Base-by-base conservation (phyloP, 2,888 invertebrate genomes). In the Myopa testacea region DNA sequence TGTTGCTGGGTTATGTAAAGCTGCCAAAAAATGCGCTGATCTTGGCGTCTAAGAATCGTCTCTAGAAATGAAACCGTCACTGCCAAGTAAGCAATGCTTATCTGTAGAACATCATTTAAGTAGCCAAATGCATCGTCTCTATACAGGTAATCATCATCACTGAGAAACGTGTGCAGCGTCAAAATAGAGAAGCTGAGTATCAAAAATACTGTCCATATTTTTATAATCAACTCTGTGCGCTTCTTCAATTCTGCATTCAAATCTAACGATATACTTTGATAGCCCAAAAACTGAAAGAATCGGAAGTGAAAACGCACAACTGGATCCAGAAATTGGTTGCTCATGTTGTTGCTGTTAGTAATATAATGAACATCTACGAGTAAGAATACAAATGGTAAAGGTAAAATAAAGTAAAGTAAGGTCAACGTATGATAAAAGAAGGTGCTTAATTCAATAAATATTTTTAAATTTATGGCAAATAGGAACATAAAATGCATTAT, bases 211-310 rank as follows among this genome's bases (percentile, higher is more conserved):
- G 81, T 78, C 85, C 86, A 87, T 1, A 80, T 4, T 0, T 68
- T 45, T n/a, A 85, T 75, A 0, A 78, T 40, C 16, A 60, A 5
- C 38, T 80, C 81, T 0, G 67, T 73, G 26, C 50, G 67, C 4
- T 16, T 6, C 19, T 16, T 63, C 14, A 76, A 37, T 67, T 38
- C 73, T 2, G 10, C 19, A 12, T 81, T 81, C 1, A 80, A 72
- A 5, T 81, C 70, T 10, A 85, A 77, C 0, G 84, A 78, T 37
- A 85, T 62, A 4, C 83, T 83, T 70, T 84, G 85, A 70, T 83
- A 81, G 14, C 88, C 88, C 19, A 85, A 76, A 60, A 84, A 12
- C 77, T 86, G 87, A 81, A 85, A 87, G 38, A 87, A 78, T 50
- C 81, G 81, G 62, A 84, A 76, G 62, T 86, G 84, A 60, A 73